A percentile compares a stretch with the other conserved stretches of the same genome.
Evolutionary conservation across 1,140 invertebrate species (phyloP).

Genomic region (Neodiprion lecontei): DNA sequence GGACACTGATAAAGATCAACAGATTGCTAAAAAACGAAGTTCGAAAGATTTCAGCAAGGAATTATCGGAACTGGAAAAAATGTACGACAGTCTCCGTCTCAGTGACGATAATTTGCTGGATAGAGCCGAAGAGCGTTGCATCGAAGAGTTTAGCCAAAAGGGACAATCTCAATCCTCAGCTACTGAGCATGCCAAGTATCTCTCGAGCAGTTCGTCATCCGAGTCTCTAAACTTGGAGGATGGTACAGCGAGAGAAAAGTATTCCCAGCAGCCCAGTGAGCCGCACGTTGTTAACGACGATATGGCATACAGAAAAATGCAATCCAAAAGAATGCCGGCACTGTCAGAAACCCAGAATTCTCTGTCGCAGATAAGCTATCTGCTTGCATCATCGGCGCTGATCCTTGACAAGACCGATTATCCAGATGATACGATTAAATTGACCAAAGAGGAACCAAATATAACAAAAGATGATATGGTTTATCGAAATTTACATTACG

Average conservation of each 20-base stretch:
- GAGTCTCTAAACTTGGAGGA: slow-evolving; percentile 16
- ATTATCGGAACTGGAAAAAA: slow-evolving; percentile 85
- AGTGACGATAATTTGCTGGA: slow-evolving; percentile 84
- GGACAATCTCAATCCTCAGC: background rate
- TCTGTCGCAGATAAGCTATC: slow-evolving; percentile 73
- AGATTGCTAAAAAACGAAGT: slow-evolving; percentile 60
- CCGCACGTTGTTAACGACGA: slow-evolving; percentile 68
- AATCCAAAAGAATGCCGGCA: slow-evolving; percentile 64
- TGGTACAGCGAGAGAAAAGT: slow-evolving; percentile 21
- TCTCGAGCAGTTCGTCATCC: slow-evolving; percentile 35
- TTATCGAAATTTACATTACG: slow-evolving; percentile 79
- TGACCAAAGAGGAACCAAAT: slow-evolving; percentile 74
- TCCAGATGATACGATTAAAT: slow-evolving; percentile 59
- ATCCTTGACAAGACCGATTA: slow-evolving; percentile 39
- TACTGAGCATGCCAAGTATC: background rate
- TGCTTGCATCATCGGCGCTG: slow-evolving; percentile 67
- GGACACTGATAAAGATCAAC: slow-evolving; percentile 57
- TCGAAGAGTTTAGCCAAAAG: slow-evolving; percentile 53
- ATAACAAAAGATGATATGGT: slow-evolving; percentile 83
- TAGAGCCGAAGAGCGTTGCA: slow-evolving; percentile 76
- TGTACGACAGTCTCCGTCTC: slow-evolving; percentile 83
- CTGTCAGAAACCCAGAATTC: slow-evolving; percentile 64
- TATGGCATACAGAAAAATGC: slow-evolving; percentile 79
- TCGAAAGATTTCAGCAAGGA: slow-evolving; percentile 86
- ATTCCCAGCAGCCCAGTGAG: too few species aligned